These are phyloP conservation scores for Manacus vitellinus DNA, from an alignment of 2,113 vertebrate species.

Conservation along the genomic window DNA sequence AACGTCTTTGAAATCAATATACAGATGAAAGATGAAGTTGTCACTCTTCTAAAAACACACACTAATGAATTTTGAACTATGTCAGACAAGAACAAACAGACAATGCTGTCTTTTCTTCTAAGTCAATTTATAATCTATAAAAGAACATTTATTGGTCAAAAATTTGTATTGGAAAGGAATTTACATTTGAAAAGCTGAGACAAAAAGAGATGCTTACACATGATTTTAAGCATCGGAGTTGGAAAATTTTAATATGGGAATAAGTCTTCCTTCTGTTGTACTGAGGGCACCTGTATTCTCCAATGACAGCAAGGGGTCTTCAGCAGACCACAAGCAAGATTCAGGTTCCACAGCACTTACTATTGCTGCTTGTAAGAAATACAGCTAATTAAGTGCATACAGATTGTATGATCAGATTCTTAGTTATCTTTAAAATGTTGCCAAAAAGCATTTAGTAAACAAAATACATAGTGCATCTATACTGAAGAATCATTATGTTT, in stretches of 20 bases:
- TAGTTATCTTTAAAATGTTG: background rate
- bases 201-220: background rate
- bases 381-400: background rate
- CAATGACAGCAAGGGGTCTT: background rate
- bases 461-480: background rate
- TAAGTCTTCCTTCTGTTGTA: background rate
- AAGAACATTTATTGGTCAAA: background rate
- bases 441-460: background rate
- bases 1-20: background rate
- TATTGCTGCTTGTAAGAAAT: background rate
- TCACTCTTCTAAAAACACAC: slow-evolving; percentile 30
- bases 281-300: background rate
- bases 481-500: background rate
- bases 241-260: background rate
- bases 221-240: background rate
- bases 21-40: slow-evolving; percentile 22
- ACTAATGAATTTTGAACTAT: slow-evolving; percentile 30
- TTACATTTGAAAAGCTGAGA: slow-evolving; percentile 8
- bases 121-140: slow-evolving; percentile 14
- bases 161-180: slow-evolving; percentile 7
- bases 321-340: background rate
- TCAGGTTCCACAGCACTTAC: background rate
- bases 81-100: background rate
- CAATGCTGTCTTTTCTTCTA: background rate
- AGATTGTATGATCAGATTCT: background rate